Conservation (phyloP, 2,888 invertebrate species). For the Epistrophe grossulariae region DNA sequence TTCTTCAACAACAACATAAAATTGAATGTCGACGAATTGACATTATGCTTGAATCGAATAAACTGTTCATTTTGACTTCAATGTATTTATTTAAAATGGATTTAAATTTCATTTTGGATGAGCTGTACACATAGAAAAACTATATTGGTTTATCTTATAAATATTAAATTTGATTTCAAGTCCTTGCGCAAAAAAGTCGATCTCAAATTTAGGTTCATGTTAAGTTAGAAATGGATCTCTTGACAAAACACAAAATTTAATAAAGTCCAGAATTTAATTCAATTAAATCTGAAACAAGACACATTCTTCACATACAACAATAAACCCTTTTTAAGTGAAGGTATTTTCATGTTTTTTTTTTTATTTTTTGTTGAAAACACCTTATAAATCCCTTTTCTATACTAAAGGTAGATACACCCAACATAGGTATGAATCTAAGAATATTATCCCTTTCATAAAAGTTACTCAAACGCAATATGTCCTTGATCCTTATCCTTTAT, state of each 20-base stretch:
- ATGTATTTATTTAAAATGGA: too few relatives aligned
- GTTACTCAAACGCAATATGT: constrained; percentile 38
- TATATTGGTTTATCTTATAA: too few relatives aligned
- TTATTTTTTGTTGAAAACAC: not conserved
- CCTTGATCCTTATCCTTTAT: constrained; percentile 62
- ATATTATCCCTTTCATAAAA: constrained; percentile 41
- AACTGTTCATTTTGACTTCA: too few relatives aligned
- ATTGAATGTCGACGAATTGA: too few relatives aligned
- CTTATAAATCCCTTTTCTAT: constrained; percentile 8
- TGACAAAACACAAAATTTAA: not conserved
- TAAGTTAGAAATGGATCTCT: not conserved
- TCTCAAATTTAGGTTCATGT: not conserved
- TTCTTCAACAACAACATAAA: too few relatives aligned
- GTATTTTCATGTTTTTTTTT: not conserved
- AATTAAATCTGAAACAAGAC: not conserved
- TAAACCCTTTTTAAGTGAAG: constrained; percentile 1
- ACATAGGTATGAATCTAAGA: constrained; percentile 26
- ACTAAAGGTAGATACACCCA: not conserved
- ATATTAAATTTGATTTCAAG: not conserved
- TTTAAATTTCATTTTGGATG: too few relatives aligned
- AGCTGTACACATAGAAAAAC: too few relatives aligned
- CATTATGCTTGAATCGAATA: too few relatives aligned
- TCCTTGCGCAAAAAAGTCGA: not conserved
- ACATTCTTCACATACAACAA: not conserved
- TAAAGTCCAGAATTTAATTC: not conserved